Conservation (phyloP, 2,797 vertebrate genomes). For the Notoglanidium macrostoma region DNA sequence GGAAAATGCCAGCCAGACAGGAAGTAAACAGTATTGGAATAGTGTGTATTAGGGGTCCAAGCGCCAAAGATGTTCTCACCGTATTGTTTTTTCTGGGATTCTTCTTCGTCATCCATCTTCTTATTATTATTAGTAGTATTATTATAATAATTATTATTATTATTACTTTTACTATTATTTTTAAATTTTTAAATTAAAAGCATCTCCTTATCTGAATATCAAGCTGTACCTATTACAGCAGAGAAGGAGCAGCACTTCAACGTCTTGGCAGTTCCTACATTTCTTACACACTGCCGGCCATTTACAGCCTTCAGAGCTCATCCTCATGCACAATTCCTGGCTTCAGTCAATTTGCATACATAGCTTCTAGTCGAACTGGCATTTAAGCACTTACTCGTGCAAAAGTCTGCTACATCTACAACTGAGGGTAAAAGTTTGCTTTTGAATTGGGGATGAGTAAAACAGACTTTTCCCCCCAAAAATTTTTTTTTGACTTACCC, state of each 20-base stretch:
- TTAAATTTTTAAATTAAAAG: not conserved
- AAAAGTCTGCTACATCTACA: not conserved
- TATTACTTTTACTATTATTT: too few relatives aligned
- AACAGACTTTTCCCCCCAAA: too few relatives aligned
- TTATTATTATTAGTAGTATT: too few relatives aligned
- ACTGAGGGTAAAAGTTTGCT: not conserved
- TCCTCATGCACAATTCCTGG: not conserved
- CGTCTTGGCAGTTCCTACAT: not conserved
- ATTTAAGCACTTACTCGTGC: not conserved
- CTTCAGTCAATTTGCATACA: not conserved
- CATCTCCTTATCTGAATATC: not conserved
- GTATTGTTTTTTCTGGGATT: not conserved
- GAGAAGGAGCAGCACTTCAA: not conserved
- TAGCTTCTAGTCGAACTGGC: not conserved
- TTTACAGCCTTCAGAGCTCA: not conserved
- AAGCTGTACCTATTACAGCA: not conserved
- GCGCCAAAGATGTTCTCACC: not conserved
- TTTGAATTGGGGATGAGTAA: not conserved
- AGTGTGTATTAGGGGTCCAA: not conserved
- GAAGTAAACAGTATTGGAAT: not conserved
- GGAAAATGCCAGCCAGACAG: not conserved
- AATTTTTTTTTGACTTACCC: too few relatives aligned
- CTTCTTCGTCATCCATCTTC: not conserved
- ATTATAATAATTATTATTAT: too few relatives aligned
- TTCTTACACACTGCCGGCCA: not conserved